phyloP scores from a whole-genome alignment of 2,888 invertebrate genomes.

The Chloroclysta siterata region DNA sequence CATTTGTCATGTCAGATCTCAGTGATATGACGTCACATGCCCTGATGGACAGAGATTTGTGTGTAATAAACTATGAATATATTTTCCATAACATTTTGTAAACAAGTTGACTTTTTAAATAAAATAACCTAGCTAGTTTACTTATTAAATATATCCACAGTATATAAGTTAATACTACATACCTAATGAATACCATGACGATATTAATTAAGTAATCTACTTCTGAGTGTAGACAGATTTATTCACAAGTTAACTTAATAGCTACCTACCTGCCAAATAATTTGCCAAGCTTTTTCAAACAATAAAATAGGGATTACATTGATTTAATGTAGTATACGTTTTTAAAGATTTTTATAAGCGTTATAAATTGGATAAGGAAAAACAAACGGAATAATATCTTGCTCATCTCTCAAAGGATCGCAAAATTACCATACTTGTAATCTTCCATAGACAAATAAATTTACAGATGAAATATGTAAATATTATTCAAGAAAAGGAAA shows the following conservation, averaged over 20 bases:
- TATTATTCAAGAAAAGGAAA: constrained; percentile 52
- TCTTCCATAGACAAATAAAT: constrained; percentile 63
- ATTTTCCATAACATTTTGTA: constrained; percentile 45
- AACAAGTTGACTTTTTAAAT: background rate
- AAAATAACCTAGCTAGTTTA: too few relatives aligned
- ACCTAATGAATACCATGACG: background rate
- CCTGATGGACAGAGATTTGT: constrained; percentile 78
- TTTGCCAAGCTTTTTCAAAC: background rate
- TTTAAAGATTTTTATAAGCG: background rate
- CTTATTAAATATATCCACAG: too few relatives aligned
- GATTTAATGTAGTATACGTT: too few relatives aligned
- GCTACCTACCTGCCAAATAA: too few relatives aligned
- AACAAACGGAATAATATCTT: constrained; percentile 41
- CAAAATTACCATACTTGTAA: constrained; percentile 71
- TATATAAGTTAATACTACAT: background rate
- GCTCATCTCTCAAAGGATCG: constrained; percentile 45
- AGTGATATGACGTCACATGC: constrained; percentile 68
- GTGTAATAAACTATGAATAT: constrained; percentile 74
- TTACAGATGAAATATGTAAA: constrained; percentile 72
- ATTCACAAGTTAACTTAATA: background rate
- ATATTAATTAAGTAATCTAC: background rate
- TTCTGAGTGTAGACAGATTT: background rate
- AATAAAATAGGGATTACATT: too few relatives aligned
- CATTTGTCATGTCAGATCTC: constrained; percentile 81
- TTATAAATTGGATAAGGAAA: constrained; percentile 14